Evolutionary conservation across 2,888 invertebrate genomes (phyloP).

Genomic region (Scaptomyza polygonia): DNA sequence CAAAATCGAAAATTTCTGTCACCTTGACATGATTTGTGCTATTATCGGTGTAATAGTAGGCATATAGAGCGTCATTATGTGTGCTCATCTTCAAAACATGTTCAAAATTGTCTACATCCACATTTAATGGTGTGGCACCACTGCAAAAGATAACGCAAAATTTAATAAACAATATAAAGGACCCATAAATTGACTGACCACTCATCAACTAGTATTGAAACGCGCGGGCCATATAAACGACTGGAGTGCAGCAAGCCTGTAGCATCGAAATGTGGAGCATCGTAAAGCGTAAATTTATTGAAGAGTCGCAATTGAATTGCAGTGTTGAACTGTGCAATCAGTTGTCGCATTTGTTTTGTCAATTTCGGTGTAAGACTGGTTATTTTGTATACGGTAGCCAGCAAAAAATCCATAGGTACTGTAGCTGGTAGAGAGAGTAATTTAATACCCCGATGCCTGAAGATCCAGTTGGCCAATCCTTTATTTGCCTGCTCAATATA

Average conservation of each 20-base stretch:
- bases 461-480: slow-evolving; percentile 95
- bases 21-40: slow-evolving; percentile 92
- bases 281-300: slow-evolving; percentile 82
- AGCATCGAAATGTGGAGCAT: slow-evolving; percentile 83
- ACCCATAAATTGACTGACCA: slow-evolving; percentile 63
- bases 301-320: slow-evolving; percentile 80
- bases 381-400: slow-evolving; percentile 88
- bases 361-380: slow-evolving; percentile 82
- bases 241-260: slow-evolving; percentile 82
- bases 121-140: slow-evolving; percentile 82
- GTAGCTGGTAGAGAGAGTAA: slow-evolving; percentile 93
- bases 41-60: slow-evolving; percentile 95
- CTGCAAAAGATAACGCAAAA: slow-evolving; percentile 43
- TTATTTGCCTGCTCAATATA: slow-evolving; percentile 96
- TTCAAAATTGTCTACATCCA: slow-evolving; percentile 88
- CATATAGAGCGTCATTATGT: slow-evolving; percentile 93
- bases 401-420: slow-evolving; percentile 94
- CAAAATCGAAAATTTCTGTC: slow-evolving; percentile 92
- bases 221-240: slow-evolving; percentile 80
- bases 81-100: slow-evolving; percentile 91
- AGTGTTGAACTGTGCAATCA: slow-evolving; percentile 86
- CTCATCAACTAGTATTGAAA: slow-evolving; percentile 83
- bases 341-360: slow-evolving; percentile 84
- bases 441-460: slow-evolving; percentile 92
- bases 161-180: neutral